These are phyloP conservation scores for Potorous gilbertii DNA, from an alignment of 2,797 vertebrate genomes.

Conservation along the genomic window DNA sequence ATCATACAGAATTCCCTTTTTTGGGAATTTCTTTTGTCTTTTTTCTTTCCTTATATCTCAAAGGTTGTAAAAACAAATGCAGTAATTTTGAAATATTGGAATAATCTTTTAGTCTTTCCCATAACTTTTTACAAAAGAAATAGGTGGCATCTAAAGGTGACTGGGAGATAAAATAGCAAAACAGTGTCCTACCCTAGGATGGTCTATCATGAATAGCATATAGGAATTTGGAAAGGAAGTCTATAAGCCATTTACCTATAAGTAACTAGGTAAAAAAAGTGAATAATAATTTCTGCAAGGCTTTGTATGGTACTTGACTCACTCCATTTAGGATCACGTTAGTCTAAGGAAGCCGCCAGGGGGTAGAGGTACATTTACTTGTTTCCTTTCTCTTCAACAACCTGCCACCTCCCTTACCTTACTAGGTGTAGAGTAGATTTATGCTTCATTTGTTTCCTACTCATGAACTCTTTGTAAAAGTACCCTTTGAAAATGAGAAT, in stretches of 20 bases:
- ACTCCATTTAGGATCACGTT: not conserved
- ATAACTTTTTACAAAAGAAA: not conserved
- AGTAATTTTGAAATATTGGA: not conserved
- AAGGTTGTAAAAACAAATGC: not conserved
- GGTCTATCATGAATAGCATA: not conserved
- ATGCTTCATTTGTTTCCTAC: not conserved
- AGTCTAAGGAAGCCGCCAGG: not conserved
- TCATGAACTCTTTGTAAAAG: not conserved
- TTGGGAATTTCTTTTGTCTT: not conserved
- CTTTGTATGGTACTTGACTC: not conserved
- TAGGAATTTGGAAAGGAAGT: not conserved
- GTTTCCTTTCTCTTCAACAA: not conserved
- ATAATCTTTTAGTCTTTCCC: not conserved
- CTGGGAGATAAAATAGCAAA: not conserved
- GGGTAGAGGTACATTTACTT: not conserved
- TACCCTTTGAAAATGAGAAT: not conserved
- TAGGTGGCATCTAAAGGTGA: not conserved
- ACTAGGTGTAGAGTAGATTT: not conserved
- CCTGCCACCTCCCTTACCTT: not conserved
- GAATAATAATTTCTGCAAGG: not conserved
- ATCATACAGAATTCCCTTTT: not conserved
- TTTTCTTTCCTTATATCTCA: not conserved
- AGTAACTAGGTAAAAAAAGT: not conserved
- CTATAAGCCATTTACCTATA: not conserved
- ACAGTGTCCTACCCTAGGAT: not conserved